Evolutionary conservation across 2,113 vertebrate species (phyloP), one percentile per base, ranked within the genome.

Genomic region (Hippocampus guttulatus): DNA sequence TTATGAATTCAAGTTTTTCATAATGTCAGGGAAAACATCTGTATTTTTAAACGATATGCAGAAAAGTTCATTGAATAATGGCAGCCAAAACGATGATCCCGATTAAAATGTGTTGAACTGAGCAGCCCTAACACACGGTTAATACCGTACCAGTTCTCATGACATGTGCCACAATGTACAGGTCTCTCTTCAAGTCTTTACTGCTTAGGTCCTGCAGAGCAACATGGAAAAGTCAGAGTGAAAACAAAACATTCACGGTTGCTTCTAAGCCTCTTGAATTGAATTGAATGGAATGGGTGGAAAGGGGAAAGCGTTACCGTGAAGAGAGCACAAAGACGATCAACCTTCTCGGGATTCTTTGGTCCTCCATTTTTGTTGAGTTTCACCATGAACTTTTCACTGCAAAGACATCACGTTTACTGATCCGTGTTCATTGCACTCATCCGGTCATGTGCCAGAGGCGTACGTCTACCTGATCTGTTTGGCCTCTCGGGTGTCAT

Each of bases 351-450:
- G 1, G 95, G 95, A 77, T 98, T 98, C 89, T 95, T 95, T 81
- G 96, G 95, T 69, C 95, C 95, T 84, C 96, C 96, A 0, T 95
- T 98, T 93, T 98, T 99, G 92, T 98, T 99, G 75, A 99, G 90
- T 87, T 94, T 95, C 88, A 98, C 96, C 92, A 99, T 92, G 88
- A 99, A 99, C 79, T 94, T 95, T 91, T 99, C 97, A 79, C 97
- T 99, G 89, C 72, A 93, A 92, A 79, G 73, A 8, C 85, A 89
- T 84, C 78, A 77, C 84, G 3, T 64, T 78, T 43, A 79, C 43
- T 80, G 66, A 66, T 64, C 67, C 55, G 68, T 63, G 54, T 21
- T 45, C 27, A 51, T 33, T 71, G 27, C 27, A 2, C 43, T 27
- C 38, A 11, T 2, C 8, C 61, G n/a, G 12, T 62, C 33, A 62